A percentile compares a stretch with the other conserved stretches of the same genome.
Conservation (phyloP, 2,797 vertebrate genomes). For the Margarornis squamiger region DNA sequence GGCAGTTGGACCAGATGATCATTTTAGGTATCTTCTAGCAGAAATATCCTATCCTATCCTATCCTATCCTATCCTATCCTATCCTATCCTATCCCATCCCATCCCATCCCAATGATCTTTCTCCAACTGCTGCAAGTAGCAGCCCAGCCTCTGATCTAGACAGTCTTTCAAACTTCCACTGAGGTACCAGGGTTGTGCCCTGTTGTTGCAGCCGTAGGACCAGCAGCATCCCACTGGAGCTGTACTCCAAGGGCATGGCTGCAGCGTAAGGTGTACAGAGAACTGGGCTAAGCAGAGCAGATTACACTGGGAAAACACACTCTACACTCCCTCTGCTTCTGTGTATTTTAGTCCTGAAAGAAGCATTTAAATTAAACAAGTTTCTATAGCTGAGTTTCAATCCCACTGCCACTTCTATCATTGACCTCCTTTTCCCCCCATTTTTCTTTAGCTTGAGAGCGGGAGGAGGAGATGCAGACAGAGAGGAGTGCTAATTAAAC, state of each 20-base stretch:
- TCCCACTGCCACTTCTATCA: slow-evolving; percentile 35
- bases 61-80: background rate
- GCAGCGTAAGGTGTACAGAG: background rate
- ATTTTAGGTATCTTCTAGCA: background rate
- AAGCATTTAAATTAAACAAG: slow-evolving; percentile 44
- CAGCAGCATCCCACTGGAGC: background rate
- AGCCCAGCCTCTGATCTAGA: background rate
- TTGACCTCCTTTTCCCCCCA: background rate
- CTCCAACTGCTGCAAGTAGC: background rate
- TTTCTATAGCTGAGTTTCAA: slow-evolving; percentile 2
- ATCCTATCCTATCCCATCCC: background rate
- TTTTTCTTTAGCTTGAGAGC: slow-evolving; percentile 4
- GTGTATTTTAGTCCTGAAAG: background rate
- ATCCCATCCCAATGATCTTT: background rate
- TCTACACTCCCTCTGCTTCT: slow-evolving; percentile 29
- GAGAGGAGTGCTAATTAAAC: slow-evolving; percentile 67
- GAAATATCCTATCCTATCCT: background rate
- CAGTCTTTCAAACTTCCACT: fast-evolving
- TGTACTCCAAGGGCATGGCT: background rate
- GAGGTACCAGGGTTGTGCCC: background rate
- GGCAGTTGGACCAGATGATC: background rate
- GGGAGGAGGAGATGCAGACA: slow-evolving; percentile 5
- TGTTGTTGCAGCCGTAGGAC: background rate
- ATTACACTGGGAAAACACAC: background rate
- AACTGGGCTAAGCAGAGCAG: slow-evolving; percentile 10